phyloP scores from a whole-genome alignment of 1,140 invertebrate genomes.

The Lamellibrachia luymesi region DNA sequence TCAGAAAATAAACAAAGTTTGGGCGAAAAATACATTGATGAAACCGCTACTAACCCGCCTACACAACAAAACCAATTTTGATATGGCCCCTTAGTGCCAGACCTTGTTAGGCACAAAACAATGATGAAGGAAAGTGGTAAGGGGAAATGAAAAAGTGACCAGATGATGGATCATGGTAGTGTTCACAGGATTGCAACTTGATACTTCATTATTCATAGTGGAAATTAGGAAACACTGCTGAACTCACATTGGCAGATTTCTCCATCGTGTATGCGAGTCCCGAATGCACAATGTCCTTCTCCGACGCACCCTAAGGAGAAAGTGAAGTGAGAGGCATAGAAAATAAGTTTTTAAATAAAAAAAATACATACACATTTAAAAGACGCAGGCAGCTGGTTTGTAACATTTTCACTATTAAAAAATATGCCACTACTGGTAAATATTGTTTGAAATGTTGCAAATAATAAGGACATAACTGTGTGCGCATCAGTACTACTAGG shows the following conservation, averaged over 20 bases:
- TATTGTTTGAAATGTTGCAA: not conserved
- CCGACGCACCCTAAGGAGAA: conserved; percentile 79
- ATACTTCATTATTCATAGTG: not conserved
- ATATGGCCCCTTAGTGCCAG: not conserved
- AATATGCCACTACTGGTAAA: not conserved
- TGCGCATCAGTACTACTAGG: no score
- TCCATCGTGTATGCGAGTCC: conserved; percentile 99
- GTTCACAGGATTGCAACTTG: not conserved
- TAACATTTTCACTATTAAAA: not conserved
- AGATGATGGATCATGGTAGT: not conserved
- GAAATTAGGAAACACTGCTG: not conserved
- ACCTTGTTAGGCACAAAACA: no score
- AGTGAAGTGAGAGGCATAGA: no score
- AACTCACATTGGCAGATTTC: conserved; percentile 69
- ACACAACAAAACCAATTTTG: not conserved
- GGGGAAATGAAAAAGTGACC: not conserved
- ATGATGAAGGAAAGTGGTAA: not conserved
- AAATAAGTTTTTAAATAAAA: not conserved
- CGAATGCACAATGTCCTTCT: conserved; percentile 99
- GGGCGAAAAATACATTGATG: not conserved
- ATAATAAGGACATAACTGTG: not conserved
- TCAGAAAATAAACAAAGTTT: not conserved
- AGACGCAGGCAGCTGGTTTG: not conserved
- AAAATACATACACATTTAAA: not conserved
- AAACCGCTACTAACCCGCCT: not conserved